Evolutionary conservation across 2,888 invertebrate genomes (phyloP).

Genomic region (Melanotus villosus): DNA sequence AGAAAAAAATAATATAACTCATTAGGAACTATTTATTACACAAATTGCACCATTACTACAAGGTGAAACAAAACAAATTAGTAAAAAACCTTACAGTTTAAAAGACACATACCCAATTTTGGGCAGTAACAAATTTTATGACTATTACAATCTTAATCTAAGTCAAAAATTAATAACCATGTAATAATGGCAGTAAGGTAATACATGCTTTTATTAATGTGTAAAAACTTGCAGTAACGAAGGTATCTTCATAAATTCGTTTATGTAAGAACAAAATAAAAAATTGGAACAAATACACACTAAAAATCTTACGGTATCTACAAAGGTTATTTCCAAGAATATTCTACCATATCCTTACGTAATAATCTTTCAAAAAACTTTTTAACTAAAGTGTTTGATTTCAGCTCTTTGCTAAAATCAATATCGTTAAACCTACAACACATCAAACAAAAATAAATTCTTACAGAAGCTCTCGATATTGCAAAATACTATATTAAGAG

Average conservation of each 20-base stretch:
- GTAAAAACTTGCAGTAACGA: not conserved
- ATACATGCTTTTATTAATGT: conserved; percentile 10
- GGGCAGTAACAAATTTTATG: not conserved
- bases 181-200: conserved; percentile 33
- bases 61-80: conserved; percentile 46
- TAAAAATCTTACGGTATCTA: conserved; percentile 12
- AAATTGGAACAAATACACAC: conserved; percentile 20
- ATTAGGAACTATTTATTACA: conserved; percentile 55
- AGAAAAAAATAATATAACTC: conserved; percentile 28
- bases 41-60: conserved; percentile 54
- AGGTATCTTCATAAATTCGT: not conserved
- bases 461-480: conserved; percentile 32
- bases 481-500: conserved; percentile 13
- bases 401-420: not conserved
- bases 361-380: not conserved
- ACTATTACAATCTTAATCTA: not conserved
- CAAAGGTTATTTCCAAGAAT: not conserved
- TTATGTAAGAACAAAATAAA: conserved; percentile 1
- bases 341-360: not conserved
- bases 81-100: not conserved
- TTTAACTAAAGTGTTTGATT: not conserved
- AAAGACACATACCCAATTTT: not conserved
- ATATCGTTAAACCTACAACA: conserved; percentile 13
- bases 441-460: conserved; percentile 35
- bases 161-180: conserved; percentile 15